phyloP scores from a whole-genome alignment of 1,140 invertebrate genomes.

The Ctenoplectra terminalis region DNA sequence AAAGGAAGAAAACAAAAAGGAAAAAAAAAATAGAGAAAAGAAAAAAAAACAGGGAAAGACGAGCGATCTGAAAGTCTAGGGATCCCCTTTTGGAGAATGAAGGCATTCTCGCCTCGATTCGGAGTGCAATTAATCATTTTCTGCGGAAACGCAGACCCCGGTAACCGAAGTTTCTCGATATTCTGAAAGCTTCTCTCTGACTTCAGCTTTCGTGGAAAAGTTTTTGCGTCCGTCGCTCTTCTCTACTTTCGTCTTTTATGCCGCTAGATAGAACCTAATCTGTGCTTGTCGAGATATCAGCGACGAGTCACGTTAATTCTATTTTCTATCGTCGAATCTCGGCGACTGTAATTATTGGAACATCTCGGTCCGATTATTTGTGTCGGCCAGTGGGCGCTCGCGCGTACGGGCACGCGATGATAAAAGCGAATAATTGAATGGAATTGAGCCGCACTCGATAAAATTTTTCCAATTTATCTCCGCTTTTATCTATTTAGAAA shows the following conservation, averaged over 20 bases:
- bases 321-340: constrained; percentile 42
- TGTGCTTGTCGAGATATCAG: constrained; percentile 44
- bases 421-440: constrained; percentile 37
- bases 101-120: constrained; percentile 67
- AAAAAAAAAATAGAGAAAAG: neutral
- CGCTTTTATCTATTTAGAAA: neutral
- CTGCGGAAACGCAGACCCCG: constrained; percentile 60
- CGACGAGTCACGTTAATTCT: constrained; percentile 38
- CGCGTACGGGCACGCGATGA: neutral
- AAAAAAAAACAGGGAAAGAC: constrained; percentile 36
- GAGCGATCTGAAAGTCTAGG: constrained; percentile 23
- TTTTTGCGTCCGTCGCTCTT: constrained; percentile 54
- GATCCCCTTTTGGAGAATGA: constrained; percentile 42
- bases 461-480: constrained; percentile 40
- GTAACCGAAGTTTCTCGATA: constrained; percentile 70
- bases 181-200: constrained; percentile 70
- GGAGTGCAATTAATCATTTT: constrained; percentile 71
- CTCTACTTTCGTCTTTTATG: constrained; percentile 37
- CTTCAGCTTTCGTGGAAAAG: constrained; percentile 62
- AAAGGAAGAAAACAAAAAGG: neutral
- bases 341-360: constrained; percentile 46
- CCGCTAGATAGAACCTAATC: constrained; percentile 45
- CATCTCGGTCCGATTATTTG: constrained; percentile 21
- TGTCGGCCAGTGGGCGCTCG: neutral
- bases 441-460: constrained; percentile 9